Evolutionary conservation across 2,888 invertebrate genomes (phyloP), one percentile per base, ranked within the genome.

Genomic region (Drosophila mettleri): DNA sequence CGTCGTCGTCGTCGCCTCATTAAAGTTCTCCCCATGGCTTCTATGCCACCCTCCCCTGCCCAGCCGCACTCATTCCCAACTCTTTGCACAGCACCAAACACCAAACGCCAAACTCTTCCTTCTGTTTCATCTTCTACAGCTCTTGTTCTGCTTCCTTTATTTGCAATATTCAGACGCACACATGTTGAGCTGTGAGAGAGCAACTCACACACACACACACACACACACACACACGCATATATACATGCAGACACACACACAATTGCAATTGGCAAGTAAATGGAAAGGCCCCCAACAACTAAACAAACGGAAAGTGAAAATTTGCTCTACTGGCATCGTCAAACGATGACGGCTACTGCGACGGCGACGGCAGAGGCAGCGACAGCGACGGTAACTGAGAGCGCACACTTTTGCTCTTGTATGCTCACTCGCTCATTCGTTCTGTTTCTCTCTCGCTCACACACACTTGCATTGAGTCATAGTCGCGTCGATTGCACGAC

Each of bases 231-330:
- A 27, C 52, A 58, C 39, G 68, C 72, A 52, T n/a, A n/a, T n/a
- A n/a, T n/a, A n/a, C n/a, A n/a, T n/a, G n/a, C n/a, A 58, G 31
- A 48, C n/a, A 48, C 39, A 27, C 52, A 58, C 39, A 69, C 72
- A 52, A 29, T 55, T 68, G 71, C 74, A 71, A 74, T 79, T 60
- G 70, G 64, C 72, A 80, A 81, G 85, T 74, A 83, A 86, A 86
- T 83, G 87, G 74, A 83, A 83, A 85, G 87, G 82, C 85, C 85
- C 69, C 86, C 80, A 81, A 71, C 75, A 86, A 85, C 86, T 81
- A 88, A 86, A 78, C 88, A 86, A 91, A 91, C 90, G 90, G 91
- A 91, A 91, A 91, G 91, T 91, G 91, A 91, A 91, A 91, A 91
- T 91, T 84, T 89, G 80, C 88, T 81, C 83, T 77, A 86, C 88